Conservation (phyloP, 2,888 invertebrate genomes). For the Chalcosyrphus nemorum region DNA sequence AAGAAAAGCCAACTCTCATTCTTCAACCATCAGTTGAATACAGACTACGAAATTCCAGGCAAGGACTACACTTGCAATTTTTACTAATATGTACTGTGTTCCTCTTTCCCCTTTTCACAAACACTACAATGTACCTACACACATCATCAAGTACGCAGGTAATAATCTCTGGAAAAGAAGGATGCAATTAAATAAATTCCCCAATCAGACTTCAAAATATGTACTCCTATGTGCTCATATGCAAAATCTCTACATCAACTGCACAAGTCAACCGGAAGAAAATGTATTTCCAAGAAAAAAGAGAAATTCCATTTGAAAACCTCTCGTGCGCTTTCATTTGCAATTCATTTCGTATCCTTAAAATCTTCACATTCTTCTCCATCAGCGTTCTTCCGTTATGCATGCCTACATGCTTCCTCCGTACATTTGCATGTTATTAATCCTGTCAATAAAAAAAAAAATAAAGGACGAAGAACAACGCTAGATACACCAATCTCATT, state of each 20-base stretch:
- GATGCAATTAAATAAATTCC: not conserved
- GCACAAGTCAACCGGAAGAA: not conserved
- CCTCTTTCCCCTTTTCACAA: no score
- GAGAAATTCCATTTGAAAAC: not conserved
- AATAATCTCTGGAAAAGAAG: no score
- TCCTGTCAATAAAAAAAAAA: not conserved
- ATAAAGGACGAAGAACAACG: not conserved
- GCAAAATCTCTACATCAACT: not conserved
- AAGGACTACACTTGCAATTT: no score
- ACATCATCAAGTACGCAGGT: no score
- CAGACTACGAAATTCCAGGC: no score
- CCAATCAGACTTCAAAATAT: not conserved
- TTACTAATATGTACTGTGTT: no score
- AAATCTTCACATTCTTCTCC: constrained; percentile 14
- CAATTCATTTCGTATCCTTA: constrained; percentile 12
- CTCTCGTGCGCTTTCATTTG: not conserved
- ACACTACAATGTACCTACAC: no score
- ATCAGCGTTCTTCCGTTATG: not conserved
- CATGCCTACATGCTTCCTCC: not conserved
- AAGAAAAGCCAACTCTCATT: no score
- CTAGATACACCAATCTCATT: not conserved
- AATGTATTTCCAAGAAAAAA: not conserved
- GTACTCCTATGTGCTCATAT: not conserved
- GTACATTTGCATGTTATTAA: constrained; percentile 23
- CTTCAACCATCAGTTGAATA: no score